Conservation (phyloP, 2,113 vertebrate genomes). For the Rousettus leschenaultii region DNA sequence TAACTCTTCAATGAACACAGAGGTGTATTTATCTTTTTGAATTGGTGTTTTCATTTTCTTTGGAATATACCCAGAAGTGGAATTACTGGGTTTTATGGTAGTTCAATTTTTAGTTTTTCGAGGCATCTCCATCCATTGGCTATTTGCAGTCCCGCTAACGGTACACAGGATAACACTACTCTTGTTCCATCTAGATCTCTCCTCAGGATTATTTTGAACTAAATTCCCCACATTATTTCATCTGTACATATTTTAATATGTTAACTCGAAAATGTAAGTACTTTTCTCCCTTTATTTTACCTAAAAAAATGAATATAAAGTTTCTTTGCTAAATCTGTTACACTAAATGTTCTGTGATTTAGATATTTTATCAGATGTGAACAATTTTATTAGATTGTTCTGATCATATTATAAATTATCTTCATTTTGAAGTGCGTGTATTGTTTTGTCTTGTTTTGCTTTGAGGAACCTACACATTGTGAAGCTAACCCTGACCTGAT, state of each 20-base stretch:
- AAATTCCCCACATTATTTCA: neutral
- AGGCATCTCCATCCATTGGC: neutral
- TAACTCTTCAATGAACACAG: neutral
- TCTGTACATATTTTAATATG: neutral
- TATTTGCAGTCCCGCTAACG: neutral
- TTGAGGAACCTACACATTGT: slow-evolving; percentile 93
- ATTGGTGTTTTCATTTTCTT: neutral
- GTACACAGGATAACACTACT: neutral
- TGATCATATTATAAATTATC: neutral
- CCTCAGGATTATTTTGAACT: neutral
- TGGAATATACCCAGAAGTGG: neutral
- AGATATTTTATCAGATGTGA: slow-evolving; percentile 2
- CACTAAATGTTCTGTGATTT: neutral
- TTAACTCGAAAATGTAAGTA: neutral
- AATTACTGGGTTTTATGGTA: neutral
- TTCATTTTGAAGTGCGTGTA: neutral
- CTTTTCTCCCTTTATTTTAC: neutral
- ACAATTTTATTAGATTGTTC: neutral
- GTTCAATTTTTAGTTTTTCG: neutral
- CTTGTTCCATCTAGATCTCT: neutral
- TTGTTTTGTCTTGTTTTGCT: slow-evolving; percentile 54
- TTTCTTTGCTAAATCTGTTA: neutral
- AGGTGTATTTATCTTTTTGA: neutral
- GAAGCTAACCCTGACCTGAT: slow-evolving; percentile 93
- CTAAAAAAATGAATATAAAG: neutral